Evolutionary conservation across 2,888 invertebrate genomes (phyloP).

Genomic region (Prenolepis imparis): DNA sequence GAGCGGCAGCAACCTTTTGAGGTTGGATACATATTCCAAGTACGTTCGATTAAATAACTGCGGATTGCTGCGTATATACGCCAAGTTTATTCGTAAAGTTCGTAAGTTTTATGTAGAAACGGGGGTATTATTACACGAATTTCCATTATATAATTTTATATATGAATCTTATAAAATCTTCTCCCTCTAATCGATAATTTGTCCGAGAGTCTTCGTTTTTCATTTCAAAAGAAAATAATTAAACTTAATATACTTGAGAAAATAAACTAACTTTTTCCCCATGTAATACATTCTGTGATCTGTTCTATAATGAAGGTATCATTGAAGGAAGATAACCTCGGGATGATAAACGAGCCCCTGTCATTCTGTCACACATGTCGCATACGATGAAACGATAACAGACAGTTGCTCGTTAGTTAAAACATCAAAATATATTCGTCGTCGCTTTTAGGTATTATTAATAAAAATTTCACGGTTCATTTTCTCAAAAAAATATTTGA

Average conservation of each 20-base stretch:
- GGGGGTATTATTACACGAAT: background rate
- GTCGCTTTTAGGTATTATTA: conserved; percentile 39
- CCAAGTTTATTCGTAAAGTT: background rate
- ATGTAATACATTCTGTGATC: background rate
- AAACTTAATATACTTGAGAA: background rate
- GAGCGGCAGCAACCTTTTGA: conserved; percentile 19
- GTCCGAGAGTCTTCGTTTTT: background rate
- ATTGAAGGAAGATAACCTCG: conserved; percentile 1
- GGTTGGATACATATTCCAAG: conserved; percentile 8
- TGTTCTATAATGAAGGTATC: conserved; percentile 17
- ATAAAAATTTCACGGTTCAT: conserved; percentile 8
- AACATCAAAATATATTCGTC: conserved; percentile 25
- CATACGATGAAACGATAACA: conserved; percentile 25
- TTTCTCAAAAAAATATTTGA: background rate
- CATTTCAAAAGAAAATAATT: background rate
- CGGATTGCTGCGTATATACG: conserved; percentile 10
- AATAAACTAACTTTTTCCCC: background rate
- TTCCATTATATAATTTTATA: conserved; percentile 3
- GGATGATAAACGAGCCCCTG: conserved; percentile 39
- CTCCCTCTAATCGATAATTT: background rate
- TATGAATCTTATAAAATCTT: background rate
- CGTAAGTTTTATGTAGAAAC: background rate
- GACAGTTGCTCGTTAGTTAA: conserved; percentile 28
- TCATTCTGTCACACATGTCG: conserved; percentile 25
- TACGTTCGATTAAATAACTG: conserved; percentile 20